Evolutionary conservation across 1,140 invertebrate species (phyloP).

Genomic region (Drosophila ogumai): DNA sequence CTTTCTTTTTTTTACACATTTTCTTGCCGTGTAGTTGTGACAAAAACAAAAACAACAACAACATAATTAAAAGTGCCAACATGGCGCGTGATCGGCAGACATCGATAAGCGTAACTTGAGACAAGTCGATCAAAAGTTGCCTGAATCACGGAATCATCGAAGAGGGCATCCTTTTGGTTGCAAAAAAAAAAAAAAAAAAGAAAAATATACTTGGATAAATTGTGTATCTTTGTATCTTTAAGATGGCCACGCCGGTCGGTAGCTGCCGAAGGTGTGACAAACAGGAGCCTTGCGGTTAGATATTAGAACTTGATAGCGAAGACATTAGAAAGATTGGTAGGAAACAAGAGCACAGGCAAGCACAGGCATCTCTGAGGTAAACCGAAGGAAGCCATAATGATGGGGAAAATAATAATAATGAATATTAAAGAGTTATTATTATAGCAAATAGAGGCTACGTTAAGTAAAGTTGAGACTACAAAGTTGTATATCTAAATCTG

Average conservation of each 20-base stretch:
- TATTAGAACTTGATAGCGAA: slow-evolving; percentile 42
- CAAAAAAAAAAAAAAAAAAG: too few relatives aligned
- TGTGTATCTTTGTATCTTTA: neutral
- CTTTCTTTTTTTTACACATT: neutral
- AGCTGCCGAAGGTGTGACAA: slow-evolving; percentile 39
- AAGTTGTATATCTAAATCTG: neutral
- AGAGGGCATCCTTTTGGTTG: slow-evolving; percentile 18
- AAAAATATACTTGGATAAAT: neutral
- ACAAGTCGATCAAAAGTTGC: slow-evolving; percentile 30
- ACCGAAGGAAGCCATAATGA: slow-evolving; percentile 11
- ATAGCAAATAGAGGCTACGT: too few relatives aligned
- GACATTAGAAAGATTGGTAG: slow-evolving; percentile 25
- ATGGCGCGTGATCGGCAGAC: slow-evolving; percentile 78
- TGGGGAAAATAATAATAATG: neutral
- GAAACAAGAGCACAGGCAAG: neutral
- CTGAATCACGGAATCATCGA: slow-evolving; percentile 20
- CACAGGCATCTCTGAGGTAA: slow-evolving; percentile 15
- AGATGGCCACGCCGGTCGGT: neutral
- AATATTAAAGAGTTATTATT: neutral
- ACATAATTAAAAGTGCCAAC: slow-evolving; percentile 80
- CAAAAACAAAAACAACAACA: slow-evolving; percentile 44
- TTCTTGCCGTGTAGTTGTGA: neutral
- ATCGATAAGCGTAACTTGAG: slow-evolving; percentile 67
- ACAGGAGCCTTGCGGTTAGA: slow-evolving; percentile 56
- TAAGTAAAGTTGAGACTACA: neutral